phyloP scores from a whole-genome alignment of 2,113 vertebrate species.

The Atrichornis clamosus region DNA sequence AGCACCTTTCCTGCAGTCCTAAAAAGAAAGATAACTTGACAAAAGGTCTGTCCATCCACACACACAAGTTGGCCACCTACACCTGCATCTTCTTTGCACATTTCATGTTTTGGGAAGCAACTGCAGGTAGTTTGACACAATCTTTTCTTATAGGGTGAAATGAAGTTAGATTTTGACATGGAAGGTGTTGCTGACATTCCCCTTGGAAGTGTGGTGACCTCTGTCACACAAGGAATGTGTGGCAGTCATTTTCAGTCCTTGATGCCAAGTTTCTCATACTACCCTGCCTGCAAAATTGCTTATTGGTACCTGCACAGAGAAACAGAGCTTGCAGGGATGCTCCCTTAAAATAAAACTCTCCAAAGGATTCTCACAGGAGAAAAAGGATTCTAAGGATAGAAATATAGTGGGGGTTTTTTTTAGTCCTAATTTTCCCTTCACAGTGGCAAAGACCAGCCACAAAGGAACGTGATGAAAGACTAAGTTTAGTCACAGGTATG shows the following conservation, averaged over 20 bases:
- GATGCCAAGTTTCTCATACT: background rate
- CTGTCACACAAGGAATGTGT: background rate
- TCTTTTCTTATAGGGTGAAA: background rate
- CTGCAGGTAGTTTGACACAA: background rate
- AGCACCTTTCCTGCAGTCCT: background rate
- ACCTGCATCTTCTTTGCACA: background rate
- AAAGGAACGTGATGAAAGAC: background rate
- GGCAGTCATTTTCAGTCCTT: background rate
- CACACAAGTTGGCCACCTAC: rapidly evolving
- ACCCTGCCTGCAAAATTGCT: background rate
- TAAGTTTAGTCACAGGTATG: conserved; percentile 19
- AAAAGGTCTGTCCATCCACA: background rate
- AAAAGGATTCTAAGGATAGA: background rate
- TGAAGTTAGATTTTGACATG: background rate
- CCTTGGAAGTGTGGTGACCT: background rate
- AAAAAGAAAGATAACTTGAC: background rate
- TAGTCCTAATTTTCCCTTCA: background rate
- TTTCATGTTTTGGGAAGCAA: background rate
- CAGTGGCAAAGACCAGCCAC: background rate
- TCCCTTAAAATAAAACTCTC: background rate
- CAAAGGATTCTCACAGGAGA: background rate
- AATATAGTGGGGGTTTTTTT: background rate
- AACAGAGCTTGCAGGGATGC: background rate
- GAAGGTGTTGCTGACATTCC: background rate
- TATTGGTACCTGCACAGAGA: background rate